phyloP scores from a whole-genome alignment of 2,113 vertebrate genomes.

The Bathybates hornii region DNA sequence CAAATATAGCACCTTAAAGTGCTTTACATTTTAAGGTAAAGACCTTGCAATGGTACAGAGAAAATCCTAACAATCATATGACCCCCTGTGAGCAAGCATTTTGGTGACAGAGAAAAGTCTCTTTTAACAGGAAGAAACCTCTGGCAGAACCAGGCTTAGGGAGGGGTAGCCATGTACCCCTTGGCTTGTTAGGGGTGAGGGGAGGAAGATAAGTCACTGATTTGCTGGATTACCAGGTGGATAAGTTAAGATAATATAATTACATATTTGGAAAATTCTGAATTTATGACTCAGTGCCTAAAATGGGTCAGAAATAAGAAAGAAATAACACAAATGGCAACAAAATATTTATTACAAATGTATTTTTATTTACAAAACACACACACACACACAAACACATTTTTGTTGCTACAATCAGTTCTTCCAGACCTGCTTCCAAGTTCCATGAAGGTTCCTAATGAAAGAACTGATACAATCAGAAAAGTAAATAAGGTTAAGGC shows the following conservation, averaged over 20 bases:
- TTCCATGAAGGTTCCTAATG: neutral
- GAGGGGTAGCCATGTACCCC: neutral
- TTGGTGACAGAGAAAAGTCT: neutral
- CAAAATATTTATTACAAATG: neutral
- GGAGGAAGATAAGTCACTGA: neutral
- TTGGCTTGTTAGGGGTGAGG: neutral
- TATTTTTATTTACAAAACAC: neutral
- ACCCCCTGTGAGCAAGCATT: neutral
- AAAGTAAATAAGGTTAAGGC: neutral
- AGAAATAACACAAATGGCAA: neutral
- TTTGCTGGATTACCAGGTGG: neutral
- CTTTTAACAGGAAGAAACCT: neutral
- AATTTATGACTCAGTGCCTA: neutral
- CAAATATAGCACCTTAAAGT: neutral
- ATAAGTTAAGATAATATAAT: neutral
- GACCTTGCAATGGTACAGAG: neutral
- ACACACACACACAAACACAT: neutral
- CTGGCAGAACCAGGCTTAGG: neutral
- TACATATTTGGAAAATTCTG: neutral
- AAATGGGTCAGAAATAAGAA: neutral
- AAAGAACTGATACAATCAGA: neutral
- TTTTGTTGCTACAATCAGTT: neutral
- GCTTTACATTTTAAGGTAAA: neutral
- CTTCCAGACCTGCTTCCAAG: neutral
- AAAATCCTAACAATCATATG: neutral